These are phyloP conservation scores for Eumacrocentrus americanus DNA, from an alignment of 2,888 invertebrate genomes.

Conservation along the genomic window DNA sequence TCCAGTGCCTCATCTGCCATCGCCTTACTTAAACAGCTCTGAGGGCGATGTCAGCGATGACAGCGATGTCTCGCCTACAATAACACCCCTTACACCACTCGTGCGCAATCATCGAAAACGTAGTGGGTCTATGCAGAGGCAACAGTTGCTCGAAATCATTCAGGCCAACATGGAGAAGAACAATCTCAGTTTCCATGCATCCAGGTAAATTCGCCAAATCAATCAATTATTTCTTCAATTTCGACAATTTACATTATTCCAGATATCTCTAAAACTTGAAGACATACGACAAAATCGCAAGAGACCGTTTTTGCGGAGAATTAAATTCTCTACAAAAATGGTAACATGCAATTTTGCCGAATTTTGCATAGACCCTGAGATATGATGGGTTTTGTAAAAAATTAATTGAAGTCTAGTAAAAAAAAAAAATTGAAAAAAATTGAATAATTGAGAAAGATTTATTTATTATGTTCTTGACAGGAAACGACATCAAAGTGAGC, in stretches of 20 bases:
- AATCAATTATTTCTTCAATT: too few relatives aligned
- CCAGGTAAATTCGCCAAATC: too few relatives aligned
- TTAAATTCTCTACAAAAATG: too few relatives aligned
- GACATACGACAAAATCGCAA: too few relatives aligned
- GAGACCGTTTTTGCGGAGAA: too few relatives aligned
- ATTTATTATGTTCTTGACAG: too few relatives aligned
- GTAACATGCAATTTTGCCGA: too few relatives aligned
- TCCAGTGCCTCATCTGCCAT: constrained; percentile 54
- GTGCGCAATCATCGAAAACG: constrained; percentile 66
- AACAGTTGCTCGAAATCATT: constrained; percentile 84
- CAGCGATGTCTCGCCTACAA: constrained; percentile 52
- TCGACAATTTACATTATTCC: too few relatives aligned
- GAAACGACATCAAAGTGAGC: constrained; percentile 57
- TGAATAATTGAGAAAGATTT: too few relatives aligned
- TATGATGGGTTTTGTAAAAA: background rate
- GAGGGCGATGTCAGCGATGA: constrained; percentile 58
- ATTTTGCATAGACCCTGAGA: too few relatives aligned
- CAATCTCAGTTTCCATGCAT: constrained; percentile 82
- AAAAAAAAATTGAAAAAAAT: background rate
- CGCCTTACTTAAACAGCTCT: constrained; percentile 57
- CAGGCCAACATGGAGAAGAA: constrained; percentile 92
- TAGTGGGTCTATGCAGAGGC: constrained; percentile 78
- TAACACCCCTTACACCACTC: constrained; percentile 59
- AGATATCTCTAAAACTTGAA: too few relatives aligned
- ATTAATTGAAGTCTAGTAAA: background rate